Percentiles rank a stretch among this genome's conserved stretches.
These are phyloP conservation scores for Drosophila trapezifrons DNA, from an alignment of 1,140 invertebrate genomes.

Conservation along the genomic window DNA sequence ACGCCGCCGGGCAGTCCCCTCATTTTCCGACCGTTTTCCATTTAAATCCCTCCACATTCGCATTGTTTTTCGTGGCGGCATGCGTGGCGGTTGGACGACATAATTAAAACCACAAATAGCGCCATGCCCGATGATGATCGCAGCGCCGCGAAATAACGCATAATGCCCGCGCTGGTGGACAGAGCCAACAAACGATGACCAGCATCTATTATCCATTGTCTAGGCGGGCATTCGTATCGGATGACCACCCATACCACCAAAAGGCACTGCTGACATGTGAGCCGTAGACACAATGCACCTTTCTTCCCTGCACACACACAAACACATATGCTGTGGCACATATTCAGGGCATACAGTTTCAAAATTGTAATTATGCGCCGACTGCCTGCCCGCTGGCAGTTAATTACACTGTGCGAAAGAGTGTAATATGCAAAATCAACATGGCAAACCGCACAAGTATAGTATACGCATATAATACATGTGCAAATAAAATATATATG, in stretches of 20 bases:
- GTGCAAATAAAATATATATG: background rate
- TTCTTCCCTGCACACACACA: slow-evolving; percentile 30
- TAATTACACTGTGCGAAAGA: slow-evolving; percentile 51
- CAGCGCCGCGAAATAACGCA: slow-evolving; percentile 21
- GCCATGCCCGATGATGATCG: slow-evolving; percentile 21
- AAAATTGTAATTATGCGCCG: slow-evolving; percentile 58
- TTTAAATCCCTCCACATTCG: slow-evolving; percentile 11
- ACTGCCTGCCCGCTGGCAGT: slow-evolving; percentile 27
- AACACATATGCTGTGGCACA: slow-evolving; percentile 1
- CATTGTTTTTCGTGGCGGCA: slow-evolving; percentile 28
- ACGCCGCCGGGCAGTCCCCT: no score
- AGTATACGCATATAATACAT: background rate
- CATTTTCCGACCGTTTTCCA: slow-evolving; percentile 14
- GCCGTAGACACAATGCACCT: slow-evolving; percentile 48
- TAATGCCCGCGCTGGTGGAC: slow-evolving; percentile 4
- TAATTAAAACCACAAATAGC: slow-evolving; percentile 61
- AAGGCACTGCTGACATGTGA: slow-evolving; percentile 50
- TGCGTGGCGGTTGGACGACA: slow-evolving; percentile 28
- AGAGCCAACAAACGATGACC: slow-evolving; percentile 39
- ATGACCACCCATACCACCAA: slow-evolving; percentile 14
- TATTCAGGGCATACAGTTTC: slow-evolving; percentile 20
- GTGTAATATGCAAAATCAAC: slow-evolving; percentile 43
- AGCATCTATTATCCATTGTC: slow-evolving; percentile 49
- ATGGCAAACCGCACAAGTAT: slow-evolving; percentile 22
- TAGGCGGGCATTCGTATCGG: slow-evolving; percentile 20